Conservation (phyloP, 2,797 vertebrate species). For the Cyprinodon diabolis region DNA sequence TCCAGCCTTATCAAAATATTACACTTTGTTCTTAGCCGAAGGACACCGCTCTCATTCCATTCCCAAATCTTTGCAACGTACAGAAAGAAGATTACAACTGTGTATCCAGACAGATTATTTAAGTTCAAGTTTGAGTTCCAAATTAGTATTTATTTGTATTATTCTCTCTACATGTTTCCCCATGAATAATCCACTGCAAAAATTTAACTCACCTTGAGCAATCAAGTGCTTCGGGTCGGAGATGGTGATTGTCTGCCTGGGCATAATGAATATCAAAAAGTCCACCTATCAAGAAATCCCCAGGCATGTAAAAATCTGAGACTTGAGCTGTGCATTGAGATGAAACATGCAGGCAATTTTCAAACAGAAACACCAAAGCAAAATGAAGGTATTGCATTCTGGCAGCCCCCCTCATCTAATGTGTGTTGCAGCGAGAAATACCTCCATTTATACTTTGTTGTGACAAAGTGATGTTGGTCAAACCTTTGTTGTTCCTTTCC, state of each 20-base stretch:
- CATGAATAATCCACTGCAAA: not conserved
- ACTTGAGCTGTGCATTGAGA: slow-evolving; percentile 8
- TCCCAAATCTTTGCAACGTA: too few relatives aligned
- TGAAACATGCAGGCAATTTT: slow-evolving; percentile 7
- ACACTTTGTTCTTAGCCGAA: too few relatives aligned
- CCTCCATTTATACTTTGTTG: slow-evolving; percentile 17
- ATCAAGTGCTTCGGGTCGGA: slow-evolving; percentile 53
- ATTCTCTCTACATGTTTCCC: not conserved
- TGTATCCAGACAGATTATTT: not conserved
- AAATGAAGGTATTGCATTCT: slow-evolving; percentile 48
- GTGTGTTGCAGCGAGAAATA: not conserved
- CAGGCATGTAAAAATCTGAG: slow-evolving; percentile 69
- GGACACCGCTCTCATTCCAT: too few relatives aligned
- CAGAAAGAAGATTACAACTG: too few relatives aligned
- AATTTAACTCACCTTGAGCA: slow-evolving; percentile 69
- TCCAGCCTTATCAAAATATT: too few relatives aligned
- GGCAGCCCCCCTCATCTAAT: slow-evolving; percentile 8
- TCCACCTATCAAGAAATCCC: slow-evolving; percentile 77
- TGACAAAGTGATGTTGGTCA: not conserved
- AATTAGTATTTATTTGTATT: not conserved
- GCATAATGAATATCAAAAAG: slow-evolving; percentile 72
- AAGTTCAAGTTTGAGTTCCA: not conserved
- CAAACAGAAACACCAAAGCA: slow-evolving; percentile 43
- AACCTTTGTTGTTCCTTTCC: slow-evolving; percentile 39
- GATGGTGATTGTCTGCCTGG: not conserved